Percentiles rank a stretch among this genome's conserved stretches.
Conservation (phyloP, 2,113 vertebrate genomes). For the Hirundichthys speculiger region DNA sequence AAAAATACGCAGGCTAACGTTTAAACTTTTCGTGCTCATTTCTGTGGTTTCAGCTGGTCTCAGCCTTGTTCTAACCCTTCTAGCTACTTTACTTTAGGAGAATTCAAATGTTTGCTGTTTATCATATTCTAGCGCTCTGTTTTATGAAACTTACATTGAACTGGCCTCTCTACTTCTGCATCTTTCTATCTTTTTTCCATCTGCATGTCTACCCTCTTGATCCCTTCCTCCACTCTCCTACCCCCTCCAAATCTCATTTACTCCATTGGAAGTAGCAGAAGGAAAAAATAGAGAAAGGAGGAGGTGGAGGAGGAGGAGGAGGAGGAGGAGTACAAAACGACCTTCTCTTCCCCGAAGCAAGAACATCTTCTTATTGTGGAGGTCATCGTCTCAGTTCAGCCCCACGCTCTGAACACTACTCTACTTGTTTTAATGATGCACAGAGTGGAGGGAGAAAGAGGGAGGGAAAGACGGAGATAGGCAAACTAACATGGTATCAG, state of each 20-base stretch:
- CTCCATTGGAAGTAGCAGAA: conserved; percentile 70
- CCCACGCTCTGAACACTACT: conserved; percentile 75
- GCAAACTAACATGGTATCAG: conserved; percentile 43
- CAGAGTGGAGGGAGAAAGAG: conserved; percentile 63
- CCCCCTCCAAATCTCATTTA: conserved; percentile 79
- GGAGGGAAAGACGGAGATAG: conserved; percentile 44
- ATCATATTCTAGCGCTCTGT: conserved; percentile 48
- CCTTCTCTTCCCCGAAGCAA: conserved; percentile 82
- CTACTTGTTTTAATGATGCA: conserved; percentile 82
- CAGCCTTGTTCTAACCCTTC: conserved; percentile 29
- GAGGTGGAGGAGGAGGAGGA: conserved; percentile 35
- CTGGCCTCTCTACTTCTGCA: conserved; percentile 46
- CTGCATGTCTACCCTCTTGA: conserved; percentile 70
- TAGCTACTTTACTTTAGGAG: conserved; percentile 46
- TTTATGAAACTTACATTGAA: conserved; percentile 55
- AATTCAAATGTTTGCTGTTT: conserved; percentile 53
- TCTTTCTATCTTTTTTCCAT: conserved; percentile 45
- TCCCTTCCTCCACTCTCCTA: conserved; percentile 65
- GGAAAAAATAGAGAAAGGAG: conserved; percentile 16
- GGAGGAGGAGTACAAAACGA: conserved; percentile 74
- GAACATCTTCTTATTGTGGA: conserved; percentile 81
- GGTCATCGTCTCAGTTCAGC: conserved; percentile 76
- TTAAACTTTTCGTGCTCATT: conserved; percentile 39
- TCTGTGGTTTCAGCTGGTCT: conserved; percentile 35
- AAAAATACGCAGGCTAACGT: conserved; percentile 31